Evolutionary conservation across 2,797 vertebrate species (phyloP).

Genomic region (Spinibarbus caldwelli): DNA sequence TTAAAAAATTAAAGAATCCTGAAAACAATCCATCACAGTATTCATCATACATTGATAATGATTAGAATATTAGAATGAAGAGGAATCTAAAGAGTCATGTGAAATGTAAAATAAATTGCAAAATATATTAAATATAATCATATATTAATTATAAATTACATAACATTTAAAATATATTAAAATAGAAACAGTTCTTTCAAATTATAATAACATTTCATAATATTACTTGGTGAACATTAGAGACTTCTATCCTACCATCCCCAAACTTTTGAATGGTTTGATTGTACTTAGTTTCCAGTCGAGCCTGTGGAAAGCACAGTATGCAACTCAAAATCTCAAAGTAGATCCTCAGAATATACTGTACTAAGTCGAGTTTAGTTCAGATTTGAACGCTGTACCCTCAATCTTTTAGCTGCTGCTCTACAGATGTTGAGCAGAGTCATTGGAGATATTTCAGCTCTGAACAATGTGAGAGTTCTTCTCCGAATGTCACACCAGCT

Average conservation of each 20-base stretch:
- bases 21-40: neutral
- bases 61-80: neutral
- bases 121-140: no score
- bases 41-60: neutral
- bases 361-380: neutral
- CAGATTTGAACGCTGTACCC: neutral
- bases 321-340: neutral
- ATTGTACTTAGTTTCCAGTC: neutral
- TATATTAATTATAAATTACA: neutral
- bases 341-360: neutral
- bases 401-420: neutral
- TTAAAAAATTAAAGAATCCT: neutral
- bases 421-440: constrained; percentile 17
- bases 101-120: no score
- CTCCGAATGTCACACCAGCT: constrained; percentile 34
- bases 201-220: neutral
- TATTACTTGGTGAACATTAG: neutral
- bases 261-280: neutral
- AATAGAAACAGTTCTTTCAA: neutral
- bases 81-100: neutral
- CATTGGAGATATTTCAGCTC: neutral
- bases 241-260: neutral
- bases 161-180: neutral
- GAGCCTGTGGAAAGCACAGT: neutral
- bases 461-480: constrained; percentile 18